Base-by-base conservation (phyloP, 2,888 invertebrate species). In the Sesia apiformis region DNA sequence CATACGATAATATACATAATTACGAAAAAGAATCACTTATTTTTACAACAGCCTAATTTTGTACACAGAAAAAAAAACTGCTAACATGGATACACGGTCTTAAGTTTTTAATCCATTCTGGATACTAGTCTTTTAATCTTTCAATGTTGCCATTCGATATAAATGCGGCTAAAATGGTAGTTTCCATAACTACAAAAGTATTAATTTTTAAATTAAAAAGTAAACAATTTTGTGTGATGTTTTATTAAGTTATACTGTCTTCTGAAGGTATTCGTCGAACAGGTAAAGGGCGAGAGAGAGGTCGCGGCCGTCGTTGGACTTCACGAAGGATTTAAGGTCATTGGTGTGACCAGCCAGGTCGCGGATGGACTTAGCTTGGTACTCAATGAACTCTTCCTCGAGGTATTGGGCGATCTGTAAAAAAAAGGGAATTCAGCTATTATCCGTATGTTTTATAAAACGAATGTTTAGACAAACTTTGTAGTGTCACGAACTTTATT, bases 341-440 rank as follows among this genome's bases (percentile, higher is more conserved):
- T 91, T 90, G 56, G 93, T 91, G 81, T 95, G 92, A 3, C 96
- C 96, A 38, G 96, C 92, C 40, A 96, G 78, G 49, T 91, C 85
- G 50, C 96, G 91, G 64, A 96, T 91, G 6, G 80, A 88, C 52
- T 93, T 90, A 0, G 94, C 85, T 53, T 96, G 94, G 57, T 92
- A 81, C 67, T 92, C 92, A 55, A 95, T 89, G 83, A 95, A 95
- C 63, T 94, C 91, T 63, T 95, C 94, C 64, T 96, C 95, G 3
- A 96, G 74, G 71, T 92, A 95, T 62, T 94, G 94, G 8, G 94
- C 92, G 60, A 94, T 85, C 88, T 93, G 74, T 50, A 38, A 1
- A 8, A 50, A 1, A 50, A 50, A 5, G 38, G 23, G 0, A 8
- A 50, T 5, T 38, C 8, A 8, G 23, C 38, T 50, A 50, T 4